These are phyloP conservation scores for Sparidentex hasta DNA, from an alignment of 2,797 vertebrate genomes.

Conservation along the genomic window DNA sequence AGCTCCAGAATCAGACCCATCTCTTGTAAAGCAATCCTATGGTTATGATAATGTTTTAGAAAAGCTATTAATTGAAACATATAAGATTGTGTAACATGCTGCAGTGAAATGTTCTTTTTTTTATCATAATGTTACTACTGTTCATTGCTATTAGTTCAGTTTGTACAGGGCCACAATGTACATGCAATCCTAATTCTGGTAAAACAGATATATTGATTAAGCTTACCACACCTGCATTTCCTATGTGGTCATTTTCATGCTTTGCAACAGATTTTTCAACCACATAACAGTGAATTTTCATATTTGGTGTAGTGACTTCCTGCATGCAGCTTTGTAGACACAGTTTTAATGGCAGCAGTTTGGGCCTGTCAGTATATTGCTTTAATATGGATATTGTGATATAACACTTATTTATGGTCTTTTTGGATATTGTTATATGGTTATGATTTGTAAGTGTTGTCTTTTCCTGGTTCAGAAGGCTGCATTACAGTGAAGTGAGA, in stretches of 20 bases:
- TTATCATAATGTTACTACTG: background rate
- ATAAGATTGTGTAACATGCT: background rate
- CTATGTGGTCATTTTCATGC: background rate
- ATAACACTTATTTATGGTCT: no score
- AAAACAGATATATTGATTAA: background rate
- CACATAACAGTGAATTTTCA: no score
- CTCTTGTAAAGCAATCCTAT: background rate
- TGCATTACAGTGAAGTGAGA: no score
- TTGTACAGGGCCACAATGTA: background rate
- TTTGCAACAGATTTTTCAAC: background rate
- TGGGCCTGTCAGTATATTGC: no score
- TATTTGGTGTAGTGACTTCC: background rate
- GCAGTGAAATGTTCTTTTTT: background rate
- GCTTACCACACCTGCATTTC: background rate
- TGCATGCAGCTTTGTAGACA: background rate
- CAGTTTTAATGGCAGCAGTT: background rate
- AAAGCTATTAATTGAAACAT: background rate
- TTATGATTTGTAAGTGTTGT: no score
- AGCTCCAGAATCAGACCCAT: background rate
- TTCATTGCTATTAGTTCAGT: background rate
- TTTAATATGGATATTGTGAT: no score
- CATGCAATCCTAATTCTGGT: background rate
- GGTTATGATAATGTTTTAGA: background rate
- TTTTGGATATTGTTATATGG: no score
- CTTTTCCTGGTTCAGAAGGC: no score